Base-by-base conservation (phyloP, 1,140 invertebrate genomes). In the Pygmarrhopalites habei region DNA sequence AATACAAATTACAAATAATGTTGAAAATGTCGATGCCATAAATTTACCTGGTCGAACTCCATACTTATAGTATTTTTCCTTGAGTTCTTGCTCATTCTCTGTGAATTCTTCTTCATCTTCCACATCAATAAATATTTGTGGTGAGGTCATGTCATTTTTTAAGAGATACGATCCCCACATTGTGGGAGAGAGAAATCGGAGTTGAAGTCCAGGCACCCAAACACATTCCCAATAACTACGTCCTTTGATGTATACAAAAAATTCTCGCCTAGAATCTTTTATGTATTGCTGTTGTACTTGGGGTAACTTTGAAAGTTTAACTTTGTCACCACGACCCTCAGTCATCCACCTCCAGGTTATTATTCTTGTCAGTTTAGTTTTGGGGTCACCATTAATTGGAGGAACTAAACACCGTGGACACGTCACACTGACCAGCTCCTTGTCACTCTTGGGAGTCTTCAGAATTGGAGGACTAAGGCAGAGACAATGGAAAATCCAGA, bases 191-290 rank as follows among this genome's bases (percentile, higher is more conserved):
- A n/a, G n/a, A n/a, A n/a, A n/a, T n/a, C n/a, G n/a, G n/a, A n/a
- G n/a, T n/a, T n/a, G n/a, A n/a, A n/a, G n/a, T n/a, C n/a, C 97
- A 1, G 88, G 85, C n/a, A 99, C 87, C 97, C 97, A 99, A 61
- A 86, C 86, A 73, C 95, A 98, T 73, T 99, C 92, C 96, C 96
- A 99, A 74, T 98, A 98, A 0, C 93, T 98, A 77, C 89, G 85
- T 60, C 97, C 94, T 32, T 86, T 83, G 92, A 93, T 99, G 77
- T 98, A 98, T 28, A 99, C 89, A 74, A 99, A 98, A 74, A 96
- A 99, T 77, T 99, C 95, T 12, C 96, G 81, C 2, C 84, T 74
- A 2, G 85, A 79, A 58, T 80, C 77, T 14, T 70, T 71, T 64
- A 30, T 72, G 60, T 58, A 68, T 52, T 71, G 67, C 29, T 61